phyloP scores from a whole-genome alignment of 2,888 invertebrate species.

The Coecobrya sp. region DNA sequence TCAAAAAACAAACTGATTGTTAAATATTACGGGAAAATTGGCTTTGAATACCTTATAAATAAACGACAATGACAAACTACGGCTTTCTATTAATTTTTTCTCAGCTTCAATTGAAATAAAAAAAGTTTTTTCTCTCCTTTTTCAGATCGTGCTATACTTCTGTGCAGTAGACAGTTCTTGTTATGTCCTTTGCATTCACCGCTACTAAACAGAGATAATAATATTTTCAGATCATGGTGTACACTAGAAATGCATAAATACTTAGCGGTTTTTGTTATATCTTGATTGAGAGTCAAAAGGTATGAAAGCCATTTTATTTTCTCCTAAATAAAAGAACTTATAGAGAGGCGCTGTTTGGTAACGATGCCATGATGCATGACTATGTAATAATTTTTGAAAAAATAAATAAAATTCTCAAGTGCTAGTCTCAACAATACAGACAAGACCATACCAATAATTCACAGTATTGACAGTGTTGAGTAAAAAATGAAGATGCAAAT shows the following conservation, averaged over 20 bases:
- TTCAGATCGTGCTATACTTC: slow-evolving; percentile 28
- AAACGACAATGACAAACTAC: slow-evolving; percentile 36
- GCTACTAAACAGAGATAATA: slow-evolving; percentile 39
- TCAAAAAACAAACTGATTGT: slow-evolving; percentile 50
- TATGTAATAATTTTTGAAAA: slow-evolving; percentile 33
- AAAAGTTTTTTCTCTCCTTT: slow-evolving; percentile 37
- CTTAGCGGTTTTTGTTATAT: slow-evolving; percentile 64
- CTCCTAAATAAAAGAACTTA: slow-evolving; percentile 18
- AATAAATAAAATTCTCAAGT: slow-evolving; percentile 33
- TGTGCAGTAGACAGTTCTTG: neutral
- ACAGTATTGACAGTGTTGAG: slow-evolving; percentile 51
- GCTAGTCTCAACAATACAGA: neutral
- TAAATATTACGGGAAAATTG: slow-evolving; percentile 19
- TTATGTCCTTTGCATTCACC: slow-evolving; percentile 41
- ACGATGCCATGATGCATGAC: slow-evolving; percentile 52
- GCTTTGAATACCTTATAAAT: slow-evolving; percentile 9
- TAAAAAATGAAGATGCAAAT: slow-evolving; percentile 4
- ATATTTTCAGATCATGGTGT: slow-evolving; percentile 50
- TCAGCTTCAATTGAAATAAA: slow-evolving; percentile 10
- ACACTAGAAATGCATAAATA: slow-evolving; percentile 69
- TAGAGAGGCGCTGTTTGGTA: neutral
- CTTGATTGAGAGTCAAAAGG: slow-evolving; percentile 68
- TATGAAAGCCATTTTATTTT: slow-evolving; percentile 53
- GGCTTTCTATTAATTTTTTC: neutral
- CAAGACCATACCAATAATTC: neutral